phyloP scores from a whole-genome alignment of 2,888 invertebrate genomes.

The Didymodactylos carnosus region DNA sequence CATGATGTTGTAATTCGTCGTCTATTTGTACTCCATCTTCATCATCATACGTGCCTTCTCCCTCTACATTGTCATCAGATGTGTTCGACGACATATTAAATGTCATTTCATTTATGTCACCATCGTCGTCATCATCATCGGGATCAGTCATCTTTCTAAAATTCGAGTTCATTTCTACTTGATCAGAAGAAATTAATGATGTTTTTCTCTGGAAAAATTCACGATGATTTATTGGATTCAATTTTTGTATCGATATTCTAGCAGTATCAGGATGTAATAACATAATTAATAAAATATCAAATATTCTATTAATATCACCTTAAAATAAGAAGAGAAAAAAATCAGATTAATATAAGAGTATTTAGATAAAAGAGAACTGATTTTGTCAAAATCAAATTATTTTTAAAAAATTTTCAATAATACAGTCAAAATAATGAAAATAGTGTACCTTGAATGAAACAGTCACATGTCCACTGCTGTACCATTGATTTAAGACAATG shows the following conservation, averaged over 20 bases:
- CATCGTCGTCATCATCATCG: conserved; percentile 26
- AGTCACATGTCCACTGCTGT: not conserved
- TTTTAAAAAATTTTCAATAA: no score
- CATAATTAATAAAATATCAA: conserved; percentile 55
- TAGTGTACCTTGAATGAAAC: not conserved
- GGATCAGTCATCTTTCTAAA: conserved; percentile 19
- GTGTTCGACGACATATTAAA: conserved; percentile 5
- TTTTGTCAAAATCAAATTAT: no score
- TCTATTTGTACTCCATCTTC: not conserved
- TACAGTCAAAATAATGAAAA: not conserved
- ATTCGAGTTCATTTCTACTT: not conserved
- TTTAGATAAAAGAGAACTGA: no score
- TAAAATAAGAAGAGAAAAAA: conserved; percentile 17
- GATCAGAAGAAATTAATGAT: not conserved
- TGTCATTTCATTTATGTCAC: conserved; percentile 22
- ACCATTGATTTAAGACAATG: not conserved
- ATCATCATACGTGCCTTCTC: not conserved
- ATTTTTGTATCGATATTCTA: conserved; percentile 49
- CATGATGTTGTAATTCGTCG: not conserved
- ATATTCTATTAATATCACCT: conserved; percentile 45
- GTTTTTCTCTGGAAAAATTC: conserved; percentile 20
- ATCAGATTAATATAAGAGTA: no score
- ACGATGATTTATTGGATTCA: conserved; percentile 21
- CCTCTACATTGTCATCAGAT: conserved; percentile 16
- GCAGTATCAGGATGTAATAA: conserved; percentile 58